Base-by-base conservation (phyloP, 1,140 invertebrate genomes). In the Hydropsyche tenuis region DNA sequence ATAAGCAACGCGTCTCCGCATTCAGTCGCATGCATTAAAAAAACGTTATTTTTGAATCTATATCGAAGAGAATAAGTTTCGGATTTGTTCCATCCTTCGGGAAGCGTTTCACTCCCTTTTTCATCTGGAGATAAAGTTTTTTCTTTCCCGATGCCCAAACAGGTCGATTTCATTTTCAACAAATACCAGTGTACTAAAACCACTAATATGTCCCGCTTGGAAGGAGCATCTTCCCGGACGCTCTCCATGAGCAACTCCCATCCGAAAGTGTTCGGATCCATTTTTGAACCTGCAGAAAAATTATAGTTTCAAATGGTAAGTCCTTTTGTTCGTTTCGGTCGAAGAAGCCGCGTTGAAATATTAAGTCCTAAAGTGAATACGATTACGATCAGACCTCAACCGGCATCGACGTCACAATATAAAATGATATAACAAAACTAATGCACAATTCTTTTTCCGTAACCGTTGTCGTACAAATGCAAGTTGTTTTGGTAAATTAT, bases 101-200 rank as follows among this genome's bases (percentile, higher is more conserved):
- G 56, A 1, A 60, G 22, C 18, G 25, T 9, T 25, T 60, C 56
- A 25, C 56, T 60, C 9, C 56, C 20, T 25, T 23, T 60, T 25
- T 23, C 56, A 6, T 60, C 11, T 4, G 56, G 56, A 9, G 7
- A 9, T 2, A 60, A 0, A 14, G 20, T 14, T 60, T 60, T 60
- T 1, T 27, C 23, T 1, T 60, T 23, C 14, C 56, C 56, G n/a
- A 25, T 12, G 23, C 56, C 56, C 1, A 60, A 23, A 25, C 22
- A 60, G 11, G 23, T 60, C n/a, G 25, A 25, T 25, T 60, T 23
- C 2, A 25, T 60, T 25, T 23, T 25, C 18, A 60, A 22, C 11
- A 60, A 14, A 60, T 25, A 25, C 56, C 56, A 60, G 12, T 60
- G 56, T 12, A 60, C 9, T 9, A 60, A 60, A 60, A 12, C 23